Evolutionary conservation across 1,140 invertebrate genomes (phyloP), one percentile per base, ranked within the genome.

Genomic region (Trachymyrmex septentrionalis): DNA sequence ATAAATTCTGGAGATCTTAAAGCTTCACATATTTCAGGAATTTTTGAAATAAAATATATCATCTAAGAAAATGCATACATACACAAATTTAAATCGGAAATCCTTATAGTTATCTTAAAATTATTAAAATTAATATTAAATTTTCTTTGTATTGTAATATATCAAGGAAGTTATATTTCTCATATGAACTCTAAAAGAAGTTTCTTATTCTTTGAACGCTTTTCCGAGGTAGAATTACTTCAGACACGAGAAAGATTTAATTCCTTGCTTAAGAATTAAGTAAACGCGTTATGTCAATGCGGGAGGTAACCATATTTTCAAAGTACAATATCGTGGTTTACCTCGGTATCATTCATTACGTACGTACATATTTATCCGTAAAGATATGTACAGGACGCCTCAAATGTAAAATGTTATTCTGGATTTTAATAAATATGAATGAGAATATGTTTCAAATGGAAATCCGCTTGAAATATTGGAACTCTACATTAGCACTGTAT

Each of bases 321-420:
- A 76, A 76, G 16, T 61, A 76, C 59, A 10, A 44, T 21, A 4
- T 7, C 14, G n/a, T 71, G 10, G 21, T 59, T 59, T 16, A 21
- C 14, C n/a, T 59, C 3, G 14, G 38, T 55, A 75, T 59, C 72
- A 30, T 76, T 76, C 55, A 59, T 57, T n/a, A 75, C 4, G 10
- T 44, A 10, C 38, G 3, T 44, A 34, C 12, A 3, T 59, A 57
- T 72, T 9, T 53, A 30, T 30, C 3, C n/a, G 12, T 57, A 9
- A 55, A 10, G 3, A 76, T 38, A 59, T 16, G 30, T 76, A 61
- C 53, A 76, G 30, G 3, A 5, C 44, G n/a, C 7, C 1, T 61
- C 53, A 59, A 59, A 59, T 59, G 12, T 12, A 55, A 7, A 7
- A 2, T 57, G 1, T 19, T 75, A 7, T 9, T 21, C 5, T 75